phyloP scores from a whole-genome alignment of 2,113 vertebrate species.

The Bos indicus region DNA sequence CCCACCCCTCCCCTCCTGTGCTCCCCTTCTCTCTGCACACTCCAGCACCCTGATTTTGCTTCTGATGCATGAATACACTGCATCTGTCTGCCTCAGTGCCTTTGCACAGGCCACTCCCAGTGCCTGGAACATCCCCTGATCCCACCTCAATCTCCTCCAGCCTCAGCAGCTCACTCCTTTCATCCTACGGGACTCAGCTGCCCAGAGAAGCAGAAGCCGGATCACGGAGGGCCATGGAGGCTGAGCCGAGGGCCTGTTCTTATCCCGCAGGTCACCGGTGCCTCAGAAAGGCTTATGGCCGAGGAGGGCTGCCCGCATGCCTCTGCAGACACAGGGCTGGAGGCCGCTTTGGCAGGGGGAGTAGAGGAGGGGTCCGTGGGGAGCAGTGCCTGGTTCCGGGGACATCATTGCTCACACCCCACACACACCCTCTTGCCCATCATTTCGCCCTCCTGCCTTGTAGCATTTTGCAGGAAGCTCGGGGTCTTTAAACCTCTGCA shows the following conservation, averaged over 20 bases:
- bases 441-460: fast-evolving
- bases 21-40: no score
- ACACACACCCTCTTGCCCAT: fast-evolving
- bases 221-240: fast-evolving
- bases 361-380: not conserved
- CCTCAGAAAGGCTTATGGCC: not conserved
- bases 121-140: fast-evolving
- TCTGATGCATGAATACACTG: fast-evolving
- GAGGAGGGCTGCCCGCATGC: fast-evolving
- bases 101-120: not conserved
- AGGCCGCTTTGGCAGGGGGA: not conserved
- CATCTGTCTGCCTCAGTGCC: not conserved
- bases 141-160: not conserved
- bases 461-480: fast-evolving
- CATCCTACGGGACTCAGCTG: not conserved
- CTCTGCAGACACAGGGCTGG: fast-evolving
- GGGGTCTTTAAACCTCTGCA: not conserved
- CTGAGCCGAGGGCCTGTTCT: not conserved
- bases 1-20: no score
- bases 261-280: not conserved
- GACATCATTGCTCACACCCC: fast-evolving
- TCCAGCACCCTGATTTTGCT: not conserved
- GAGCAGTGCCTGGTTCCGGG: fast-evolving
- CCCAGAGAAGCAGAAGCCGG: not conserved
- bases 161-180: not conserved